Evolutionary conservation across 1,140 invertebrate genomes (phyloP).

Genomic region (Proales similis): DNA sequence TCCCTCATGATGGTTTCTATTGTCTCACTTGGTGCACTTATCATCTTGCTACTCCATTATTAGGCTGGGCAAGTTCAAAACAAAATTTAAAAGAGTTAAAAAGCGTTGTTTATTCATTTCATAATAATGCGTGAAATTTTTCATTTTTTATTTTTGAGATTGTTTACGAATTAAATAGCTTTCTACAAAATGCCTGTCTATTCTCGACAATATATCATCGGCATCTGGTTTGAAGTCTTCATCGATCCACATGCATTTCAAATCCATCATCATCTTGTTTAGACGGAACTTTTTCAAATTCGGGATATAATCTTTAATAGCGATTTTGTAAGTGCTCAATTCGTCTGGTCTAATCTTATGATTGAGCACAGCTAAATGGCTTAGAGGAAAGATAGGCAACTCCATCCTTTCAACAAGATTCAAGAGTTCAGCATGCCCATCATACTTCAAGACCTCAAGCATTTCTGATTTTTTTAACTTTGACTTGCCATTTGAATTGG

Average conservation of each 20-base stretch:
- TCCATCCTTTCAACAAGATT: not conserved
- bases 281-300: conserved; percentile 1
- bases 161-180: too few relatives aligned
- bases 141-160: too few relatives aligned
- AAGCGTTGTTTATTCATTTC: too few relatives aligned
- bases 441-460: conserved; percentile 27
- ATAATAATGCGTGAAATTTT: too few relatives aligned
- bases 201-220: too few relatives aligned
- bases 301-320: not conserved
- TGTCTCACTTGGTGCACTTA: too few relatives aligned
- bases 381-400: conserved; percentile 6
- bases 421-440: not conserved
- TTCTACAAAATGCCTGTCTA: too few relatives aligned
- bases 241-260: conserved; percentile 34
- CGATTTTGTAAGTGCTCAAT: not conserved
- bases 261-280: not conserved
- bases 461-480: conserved; percentile 3
- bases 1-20: too few relatives aligned
- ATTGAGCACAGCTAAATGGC: not conserved
- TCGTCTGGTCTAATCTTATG: conserved; percentile 18
- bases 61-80: too few relatives aligned
- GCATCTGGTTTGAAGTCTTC: not conserved
- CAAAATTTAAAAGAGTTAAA: too few relatives aligned
- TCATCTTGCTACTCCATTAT: too few relatives aligned
- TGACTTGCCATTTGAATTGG: conserved; percentile 1